Conservation (phyloP, 2,113 vertebrate species). For the Microcebus tavaratra region DNA sequence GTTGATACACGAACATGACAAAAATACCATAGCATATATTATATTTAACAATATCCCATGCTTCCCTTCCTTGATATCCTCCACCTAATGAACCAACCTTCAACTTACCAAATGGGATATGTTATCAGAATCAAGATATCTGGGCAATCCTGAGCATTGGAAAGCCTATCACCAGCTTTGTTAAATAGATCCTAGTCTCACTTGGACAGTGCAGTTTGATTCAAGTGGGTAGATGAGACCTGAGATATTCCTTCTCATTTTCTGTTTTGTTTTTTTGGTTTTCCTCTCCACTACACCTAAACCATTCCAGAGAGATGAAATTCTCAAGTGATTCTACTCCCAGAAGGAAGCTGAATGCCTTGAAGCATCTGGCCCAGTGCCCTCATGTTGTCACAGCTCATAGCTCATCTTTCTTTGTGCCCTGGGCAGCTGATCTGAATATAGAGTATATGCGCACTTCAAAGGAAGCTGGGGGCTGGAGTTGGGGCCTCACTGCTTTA, state of each 20-base stretch:
- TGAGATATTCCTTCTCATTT: not conserved
- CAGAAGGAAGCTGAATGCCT: constrained; percentile 58
- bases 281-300: constrained; percentile 22
- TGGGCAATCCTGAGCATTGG: not conserved
- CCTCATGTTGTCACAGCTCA: constrained; percentile 73
- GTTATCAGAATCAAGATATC: constrained; percentile 16
- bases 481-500: constrained; percentile 66
- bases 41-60: not conserved
- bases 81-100: not conserved
- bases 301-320: constrained; percentile 49
- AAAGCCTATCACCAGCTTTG: not conserved
- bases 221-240: not conserved
- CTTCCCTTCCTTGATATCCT: not conserved
- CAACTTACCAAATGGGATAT: not conserved
- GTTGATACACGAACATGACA: not conserved
- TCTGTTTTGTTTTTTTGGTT: not conserved
- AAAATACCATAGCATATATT: not conserved
- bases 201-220: not conserved
- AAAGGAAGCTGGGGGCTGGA: constrained; percentile 72
- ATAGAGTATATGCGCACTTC: constrained; percentile 61
- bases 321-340: not conserved
- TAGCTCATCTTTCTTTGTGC: constrained; percentile 73
- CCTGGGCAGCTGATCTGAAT: constrained; percentile 72
- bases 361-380: constrained; percentile 66
- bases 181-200: not conserved